These are phyloP conservation scores for Scolopax bukidnonensis DNA, from an alignment of 2,797 vertebrate species.

Conservation along the genomic window DNA sequence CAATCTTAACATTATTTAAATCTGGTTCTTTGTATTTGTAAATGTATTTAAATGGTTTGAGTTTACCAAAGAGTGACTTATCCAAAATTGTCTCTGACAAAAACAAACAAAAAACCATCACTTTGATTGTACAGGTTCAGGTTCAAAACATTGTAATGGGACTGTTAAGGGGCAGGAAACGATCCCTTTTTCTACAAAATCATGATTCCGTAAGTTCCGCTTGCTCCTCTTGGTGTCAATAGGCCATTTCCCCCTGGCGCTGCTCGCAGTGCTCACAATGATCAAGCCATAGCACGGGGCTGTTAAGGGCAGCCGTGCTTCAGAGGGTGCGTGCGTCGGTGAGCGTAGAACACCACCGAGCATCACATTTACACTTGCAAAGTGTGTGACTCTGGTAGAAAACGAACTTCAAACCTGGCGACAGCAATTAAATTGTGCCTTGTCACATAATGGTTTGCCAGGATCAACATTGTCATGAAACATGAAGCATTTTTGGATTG, in stretches of 20 bases:
- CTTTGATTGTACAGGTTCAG: slow-evolving; percentile 81
- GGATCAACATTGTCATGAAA: slow-evolving; percentile 55
- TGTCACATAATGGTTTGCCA: slow-evolving; percentile 79
- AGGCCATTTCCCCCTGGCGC: slow-evolving; percentile 58
- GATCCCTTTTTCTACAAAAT: slow-evolving; percentile 13
- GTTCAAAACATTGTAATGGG: slow-evolving; percentile 67
- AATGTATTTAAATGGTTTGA: slow-evolving; percentile 78
- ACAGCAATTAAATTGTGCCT: slow-evolving; percentile 82
- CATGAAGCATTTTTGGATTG: slow-evolving; percentile 24
- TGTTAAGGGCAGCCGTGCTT: slow-evolving; percentile 69
- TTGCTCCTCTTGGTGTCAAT: slow-evolving; percentile 40
- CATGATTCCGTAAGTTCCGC: slow-evolving; percentile 23
- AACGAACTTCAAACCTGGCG: slow-evolving; percentile 53
- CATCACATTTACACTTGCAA: not conserved
- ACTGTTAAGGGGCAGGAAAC: slow-evolving; percentile 74
- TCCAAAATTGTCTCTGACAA: slow-evolving; percentile 82
- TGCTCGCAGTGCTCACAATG: slow-evolving; percentile 69
- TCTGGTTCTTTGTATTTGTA: slow-evolving; percentile 72
- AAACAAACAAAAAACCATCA: slow-evolving; percentile 39
- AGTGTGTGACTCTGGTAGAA: slow-evolving; percentile 1
- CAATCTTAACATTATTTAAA: slow-evolving; percentile 67
- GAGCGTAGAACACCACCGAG: not conserved
- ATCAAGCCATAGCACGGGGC: slow-evolving; percentile 82
- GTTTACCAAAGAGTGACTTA: slow-evolving; percentile 87
- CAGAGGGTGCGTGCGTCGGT: not conserved